Conservation (phyloP, 2,888 invertebrate genomes). For the Noctua fimbriata region DNA sequence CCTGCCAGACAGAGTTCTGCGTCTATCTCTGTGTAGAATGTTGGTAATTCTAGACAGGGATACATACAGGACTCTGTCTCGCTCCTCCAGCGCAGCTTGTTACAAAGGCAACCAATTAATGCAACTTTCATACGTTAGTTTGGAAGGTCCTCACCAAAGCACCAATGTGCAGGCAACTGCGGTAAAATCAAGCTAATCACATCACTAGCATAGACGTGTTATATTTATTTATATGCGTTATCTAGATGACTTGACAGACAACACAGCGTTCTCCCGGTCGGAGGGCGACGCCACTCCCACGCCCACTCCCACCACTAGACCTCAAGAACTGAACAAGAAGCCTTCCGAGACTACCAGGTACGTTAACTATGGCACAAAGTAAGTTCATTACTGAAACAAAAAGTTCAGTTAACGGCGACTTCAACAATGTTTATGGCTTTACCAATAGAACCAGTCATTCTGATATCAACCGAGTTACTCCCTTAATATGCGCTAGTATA, state of each 20-base stretch:
- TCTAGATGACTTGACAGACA: slow-evolving; percentile 83
- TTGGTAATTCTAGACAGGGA: not conserved
- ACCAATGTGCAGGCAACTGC: not conserved
- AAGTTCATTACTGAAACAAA: not conserved
- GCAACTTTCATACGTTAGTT: not conserved
- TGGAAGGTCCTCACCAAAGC: not conserved
- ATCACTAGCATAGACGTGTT: not conserved
- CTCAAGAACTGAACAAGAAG: slow-evolving; percentile 80
- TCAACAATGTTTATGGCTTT: no score
- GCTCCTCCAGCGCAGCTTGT: not conserved
- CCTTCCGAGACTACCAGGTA: slow-evolving; percentile 77
- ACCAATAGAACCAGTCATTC: not conserved
- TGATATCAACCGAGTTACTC: not conserved
- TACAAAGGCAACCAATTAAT: not conserved
- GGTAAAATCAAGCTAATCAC: not conserved
- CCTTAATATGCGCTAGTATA: not conserved
- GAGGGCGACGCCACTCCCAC: slow-evolving; percentile 76
- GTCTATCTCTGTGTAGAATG: no score
- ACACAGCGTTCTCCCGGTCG: slow-evolving; percentile 83
- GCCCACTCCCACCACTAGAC: slow-evolving; percentile 71
- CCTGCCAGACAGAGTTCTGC: no score
- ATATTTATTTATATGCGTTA: not conserved
- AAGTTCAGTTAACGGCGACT: not conserved
- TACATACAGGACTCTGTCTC: not conserved
- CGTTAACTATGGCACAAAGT: not conserved